Percentiles rank a stretch among this genome's conserved stretches.
phyloP scores from a whole-genome alignment of 2,888 invertebrate genomes.

The Drosophila fulvimacula region DNA sequence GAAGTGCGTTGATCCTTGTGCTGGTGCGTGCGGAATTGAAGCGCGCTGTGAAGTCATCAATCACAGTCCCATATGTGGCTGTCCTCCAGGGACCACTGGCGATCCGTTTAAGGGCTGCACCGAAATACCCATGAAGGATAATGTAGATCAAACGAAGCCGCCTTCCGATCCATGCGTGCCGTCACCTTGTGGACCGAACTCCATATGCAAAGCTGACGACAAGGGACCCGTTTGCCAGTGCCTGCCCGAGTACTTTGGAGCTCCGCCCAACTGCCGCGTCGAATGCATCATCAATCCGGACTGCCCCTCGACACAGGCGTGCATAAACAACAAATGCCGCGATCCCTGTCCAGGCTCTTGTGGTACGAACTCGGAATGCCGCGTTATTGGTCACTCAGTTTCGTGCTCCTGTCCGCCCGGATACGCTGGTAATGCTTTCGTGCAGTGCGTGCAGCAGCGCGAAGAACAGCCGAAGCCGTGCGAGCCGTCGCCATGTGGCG shows the following conservation, averaged over 20 bases:
- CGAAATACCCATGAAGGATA: slow-evolving; percentile 82
- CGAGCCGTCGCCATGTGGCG: slow-evolving; percentile 94
- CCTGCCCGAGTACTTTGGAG: slow-evolving; percentile 91
- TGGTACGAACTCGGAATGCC: slow-evolving; percentile 93
- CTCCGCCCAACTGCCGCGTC: slow-evolving; percentile 92
- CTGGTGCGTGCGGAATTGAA: slow-evolving; percentile 91
- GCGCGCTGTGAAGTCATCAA: slow-evolving; percentile 92
- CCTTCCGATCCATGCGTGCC: slow-evolving; percentile 86
- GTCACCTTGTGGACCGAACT: slow-evolving; percentile 92
- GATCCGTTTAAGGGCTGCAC: slow-evolving; percentile 92
- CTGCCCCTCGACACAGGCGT: slow-evolving; percentile 91
- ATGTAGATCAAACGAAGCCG: slow-evolving; percentile 28
- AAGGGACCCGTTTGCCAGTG: slow-evolving; percentile 93
- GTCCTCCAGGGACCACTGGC: slow-evolving; percentile 90
- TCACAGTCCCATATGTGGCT: slow-evolving; percentile 94
- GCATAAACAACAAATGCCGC: slow-evolving; percentile 92
- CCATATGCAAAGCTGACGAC: slow-evolving; percentile 92
- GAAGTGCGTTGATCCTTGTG: slow-evolving; percentile 92
- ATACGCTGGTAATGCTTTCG: slow-evolving; percentile 93
- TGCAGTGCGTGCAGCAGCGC: slow-evolving; percentile 89
- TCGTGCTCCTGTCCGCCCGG: slow-evolving; percentile 91
- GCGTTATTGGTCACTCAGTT: slow-evolving; percentile 92
- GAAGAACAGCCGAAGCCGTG: slow-evolving; percentile 89
- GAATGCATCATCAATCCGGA: slow-evolving; percentile 94
- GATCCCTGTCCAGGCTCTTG: slow-evolving; percentile 92